Conservation (phyloP, 2,888 invertebrate species). For the Steinernema hermaphroditum region DNA sequence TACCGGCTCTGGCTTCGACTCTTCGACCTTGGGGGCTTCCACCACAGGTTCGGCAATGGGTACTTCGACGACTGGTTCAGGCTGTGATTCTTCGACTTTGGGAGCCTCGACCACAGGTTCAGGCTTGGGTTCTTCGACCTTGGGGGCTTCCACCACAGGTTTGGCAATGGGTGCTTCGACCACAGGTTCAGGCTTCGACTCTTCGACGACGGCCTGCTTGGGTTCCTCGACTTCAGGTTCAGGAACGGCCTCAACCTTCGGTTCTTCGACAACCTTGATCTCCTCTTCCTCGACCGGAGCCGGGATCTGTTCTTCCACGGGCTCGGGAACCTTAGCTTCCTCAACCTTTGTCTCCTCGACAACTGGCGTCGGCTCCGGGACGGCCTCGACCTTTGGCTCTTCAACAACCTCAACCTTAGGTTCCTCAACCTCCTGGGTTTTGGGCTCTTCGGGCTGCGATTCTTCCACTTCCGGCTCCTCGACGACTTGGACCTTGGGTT, state of each 20-base stretch:
- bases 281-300: neutral
- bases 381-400: neutral
- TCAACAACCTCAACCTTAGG: slow-evolving; percentile 4
- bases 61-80: neutral
- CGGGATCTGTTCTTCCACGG: neutral
- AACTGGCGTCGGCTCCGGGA: neutral
- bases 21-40: slow-evolving; percentile 10
- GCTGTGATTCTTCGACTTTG: neutral
- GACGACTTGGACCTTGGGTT: neutral
- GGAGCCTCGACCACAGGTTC: neutral
- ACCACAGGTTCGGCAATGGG: slow-evolving; percentile 1
- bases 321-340: neutral
- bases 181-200: neutral
- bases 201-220: slow-evolving; percentile 2
- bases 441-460: neutral
- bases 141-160: neutral
- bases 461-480: neutral
- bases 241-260: neutral
- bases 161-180: slow-evolving; percentile 3
- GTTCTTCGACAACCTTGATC: neutral
- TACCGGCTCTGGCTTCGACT: neutral
- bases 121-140: slow-evolving; percentile 15
- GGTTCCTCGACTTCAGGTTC: slow-evolving; percentile 1
- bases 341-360: neutral
- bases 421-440: neutral